These are phyloP conservation scores for Saturnia japonica DNA, from an alignment of 2,888 invertebrate genomes.

Conservation along the genomic window DNA sequence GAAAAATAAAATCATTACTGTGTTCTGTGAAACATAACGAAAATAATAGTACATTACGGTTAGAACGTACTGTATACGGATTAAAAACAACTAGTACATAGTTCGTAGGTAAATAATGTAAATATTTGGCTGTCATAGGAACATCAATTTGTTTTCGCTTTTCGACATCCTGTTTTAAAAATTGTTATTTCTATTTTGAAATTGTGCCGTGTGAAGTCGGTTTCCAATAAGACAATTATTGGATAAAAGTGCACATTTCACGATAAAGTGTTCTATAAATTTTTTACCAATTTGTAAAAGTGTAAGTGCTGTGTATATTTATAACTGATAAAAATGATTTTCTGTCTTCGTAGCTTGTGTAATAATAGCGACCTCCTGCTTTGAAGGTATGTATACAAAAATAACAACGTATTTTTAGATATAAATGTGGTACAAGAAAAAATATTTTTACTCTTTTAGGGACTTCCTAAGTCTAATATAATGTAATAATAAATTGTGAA, in stretches of 20 bases:
- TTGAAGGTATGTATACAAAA: conserved; percentile 57
- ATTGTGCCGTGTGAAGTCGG: not conserved
- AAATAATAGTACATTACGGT: conserved; percentile 6
- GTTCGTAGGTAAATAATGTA: too few species aligned
- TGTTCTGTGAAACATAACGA: conserved; percentile 7
- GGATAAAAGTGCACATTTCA: not conserved
- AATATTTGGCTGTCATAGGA: conserved; percentile 29
- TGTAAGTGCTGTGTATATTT: conserved; percentile 28
- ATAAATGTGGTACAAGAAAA: not conserved
- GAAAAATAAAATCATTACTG: conserved; percentile 1
- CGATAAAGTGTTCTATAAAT: not conserved
- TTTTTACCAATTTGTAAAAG: conserved; percentile 2
- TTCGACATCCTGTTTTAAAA: conserved; percentile 50
- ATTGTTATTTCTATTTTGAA: conserved; percentile 32
- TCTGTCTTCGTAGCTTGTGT: conserved; percentile 28
- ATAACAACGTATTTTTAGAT: not conserved
- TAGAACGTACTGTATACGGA: not conserved
- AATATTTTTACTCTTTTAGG: conserved; percentile 29
- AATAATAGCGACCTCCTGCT: conserved; percentile 46
- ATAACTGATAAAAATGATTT: conserved; percentile 47
- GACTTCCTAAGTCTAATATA: not conserved
- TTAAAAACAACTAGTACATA: not conserved
- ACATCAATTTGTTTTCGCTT: conserved; percentile 48
- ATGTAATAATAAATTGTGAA: not conserved
- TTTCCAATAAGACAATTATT: not conserved